A percentile compares a stretch with the other conserved stretches of the same genome.
phyloP scores from a whole-genome alignment of 2,888 invertebrate species.

The Melieria omissa region DNA sequence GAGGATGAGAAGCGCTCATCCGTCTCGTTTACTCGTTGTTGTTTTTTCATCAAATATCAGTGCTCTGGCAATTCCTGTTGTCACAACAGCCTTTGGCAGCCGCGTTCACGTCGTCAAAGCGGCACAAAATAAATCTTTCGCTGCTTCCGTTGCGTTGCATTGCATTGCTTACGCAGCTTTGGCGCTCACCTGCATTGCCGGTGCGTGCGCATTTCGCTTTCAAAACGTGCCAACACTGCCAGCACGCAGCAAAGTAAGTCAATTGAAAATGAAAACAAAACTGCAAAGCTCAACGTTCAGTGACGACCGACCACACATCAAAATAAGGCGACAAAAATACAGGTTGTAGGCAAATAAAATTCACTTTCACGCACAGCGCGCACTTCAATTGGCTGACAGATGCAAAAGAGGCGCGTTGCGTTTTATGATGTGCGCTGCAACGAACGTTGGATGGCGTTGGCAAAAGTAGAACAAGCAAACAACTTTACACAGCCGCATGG shows the following conservation, averaged over 20 bases:
- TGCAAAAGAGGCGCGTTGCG: conserved; percentile 7
- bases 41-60: too few relatives aligned
- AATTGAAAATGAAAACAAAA: neutral
- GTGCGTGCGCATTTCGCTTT: conserved; percentile 3
- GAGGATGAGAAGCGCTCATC: too few relatives aligned
- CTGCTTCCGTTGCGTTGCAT: too few relatives aligned
- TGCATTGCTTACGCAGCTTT: too few relatives aligned
- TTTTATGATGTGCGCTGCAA: conserved; percentile 6
- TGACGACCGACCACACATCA: neutral
- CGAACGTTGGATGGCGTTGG: neutral
- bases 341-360: neutral
- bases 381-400: neutral
- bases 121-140: too few relatives aligned
- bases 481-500: too few relatives aligned
- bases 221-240: neutral
- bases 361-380: neutral
- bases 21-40: too few relatives aligned
- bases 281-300: too few relatives aligned
- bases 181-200: too few relatives aligned
- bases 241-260: neutral
- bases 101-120: too few relatives aligned
- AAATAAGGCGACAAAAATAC: neutral
- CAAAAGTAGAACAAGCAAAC: conserved; percentile 15
- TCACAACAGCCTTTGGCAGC: too few relatives aligned
- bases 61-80: too few relatives aligned